phyloP scores from a whole-genome alignment of 2,113 vertebrate species.

The Mus spicilegus region DNA sequence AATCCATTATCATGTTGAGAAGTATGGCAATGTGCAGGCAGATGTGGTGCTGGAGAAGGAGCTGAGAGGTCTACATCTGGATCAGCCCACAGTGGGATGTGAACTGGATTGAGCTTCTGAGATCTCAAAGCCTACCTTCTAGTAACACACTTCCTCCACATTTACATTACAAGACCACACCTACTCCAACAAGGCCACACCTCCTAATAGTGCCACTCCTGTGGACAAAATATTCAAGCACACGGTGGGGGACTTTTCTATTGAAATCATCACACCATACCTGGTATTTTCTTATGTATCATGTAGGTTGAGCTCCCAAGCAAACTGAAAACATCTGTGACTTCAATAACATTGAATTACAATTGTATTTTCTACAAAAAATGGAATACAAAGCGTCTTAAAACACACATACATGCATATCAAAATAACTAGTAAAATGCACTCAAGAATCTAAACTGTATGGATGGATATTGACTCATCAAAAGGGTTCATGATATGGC shows the following conservation, averaged over 20 bases:
- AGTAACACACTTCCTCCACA: background rate
- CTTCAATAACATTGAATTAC: background rate
- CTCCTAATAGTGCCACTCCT: background rate
- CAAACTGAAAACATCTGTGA: background rate
- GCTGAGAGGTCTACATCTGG: background rate
- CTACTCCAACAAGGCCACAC: background rate
- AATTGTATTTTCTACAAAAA: background rate
- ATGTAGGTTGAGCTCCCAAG: background rate
- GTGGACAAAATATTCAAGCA: background rate
- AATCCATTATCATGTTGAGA: background rate
- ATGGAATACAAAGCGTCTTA: background rate
- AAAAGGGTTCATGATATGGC: background rate
- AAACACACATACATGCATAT: background rate
- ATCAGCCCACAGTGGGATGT: background rate
- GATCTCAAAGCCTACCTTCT: background rate
- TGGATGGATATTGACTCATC: background rate
- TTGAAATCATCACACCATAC: background rate
- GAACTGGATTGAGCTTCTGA: background rate
- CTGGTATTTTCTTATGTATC: slow-evolving; percentile 14
- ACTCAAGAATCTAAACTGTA: background rate
- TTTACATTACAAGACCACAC: background rate
- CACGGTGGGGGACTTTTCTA: background rate
- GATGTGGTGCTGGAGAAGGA: background rate
- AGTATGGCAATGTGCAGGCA: background rate
- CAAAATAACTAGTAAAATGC: background rate